A percentile compares a stretch with the other conserved stretches of the same genome.
Conservation (phyloP, 2,888 invertebrate genomes). For the Altica lythri region DNA sequence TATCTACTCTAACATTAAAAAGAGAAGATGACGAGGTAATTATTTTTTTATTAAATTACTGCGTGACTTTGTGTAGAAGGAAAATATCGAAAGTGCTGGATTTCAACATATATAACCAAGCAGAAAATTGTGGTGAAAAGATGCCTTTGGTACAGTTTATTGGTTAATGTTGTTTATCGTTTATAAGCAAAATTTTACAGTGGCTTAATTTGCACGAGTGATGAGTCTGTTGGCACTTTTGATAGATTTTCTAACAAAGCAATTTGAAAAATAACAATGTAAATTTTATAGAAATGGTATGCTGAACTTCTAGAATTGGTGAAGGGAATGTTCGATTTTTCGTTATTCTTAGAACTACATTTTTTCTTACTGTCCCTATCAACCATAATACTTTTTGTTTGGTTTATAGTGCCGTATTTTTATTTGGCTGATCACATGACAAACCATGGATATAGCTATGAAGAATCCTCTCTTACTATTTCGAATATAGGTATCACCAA, state of each 20-base stretch:
- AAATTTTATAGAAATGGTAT: slow-evolving; percentile 70
- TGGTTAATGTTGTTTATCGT: too few relatives aligned
- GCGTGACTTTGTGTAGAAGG: too few relatives aligned
- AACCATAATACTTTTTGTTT: slow-evolving; percentile 86
- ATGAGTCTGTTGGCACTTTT: slow-evolving; percentile 20
- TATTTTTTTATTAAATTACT: not conserved
- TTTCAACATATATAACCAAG: too few relatives aligned
- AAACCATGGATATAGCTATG: slow-evolving; percentile 68
- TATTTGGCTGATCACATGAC: slow-evolving; percentile 86
- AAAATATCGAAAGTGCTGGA: too few relatives aligned
- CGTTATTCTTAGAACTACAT: slow-evolving; percentile 75
- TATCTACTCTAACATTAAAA: slow-evolving; percentile 82
- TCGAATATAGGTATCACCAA: slow-evolving; percentile 88
- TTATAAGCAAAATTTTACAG: too few relatives aligned
- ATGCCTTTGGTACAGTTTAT: not conserved
- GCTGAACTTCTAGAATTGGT: slow-evolving; percentile 68
- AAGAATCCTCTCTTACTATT: slow-evolving; percentile 77
- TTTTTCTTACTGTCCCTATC: slow-evolving; percentile 82
- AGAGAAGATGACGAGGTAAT: slow-evolving; percentile 68
- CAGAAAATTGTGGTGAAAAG: too few relatives aligned
- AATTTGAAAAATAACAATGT: slow-evolving; percentile 11
- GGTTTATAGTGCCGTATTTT: slow-evolving; percentile 95
- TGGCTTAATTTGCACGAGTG: too few relatives aligned
- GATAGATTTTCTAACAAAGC: slow-evolving; percentile 57
- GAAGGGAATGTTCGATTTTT: slow-evolving; percentile 78